These are phyloP conservation scores for Tiliacea aurago DNA, from an alignment of 2,888 invertebrate genomes.

Conservation along the genomic window DNA sequence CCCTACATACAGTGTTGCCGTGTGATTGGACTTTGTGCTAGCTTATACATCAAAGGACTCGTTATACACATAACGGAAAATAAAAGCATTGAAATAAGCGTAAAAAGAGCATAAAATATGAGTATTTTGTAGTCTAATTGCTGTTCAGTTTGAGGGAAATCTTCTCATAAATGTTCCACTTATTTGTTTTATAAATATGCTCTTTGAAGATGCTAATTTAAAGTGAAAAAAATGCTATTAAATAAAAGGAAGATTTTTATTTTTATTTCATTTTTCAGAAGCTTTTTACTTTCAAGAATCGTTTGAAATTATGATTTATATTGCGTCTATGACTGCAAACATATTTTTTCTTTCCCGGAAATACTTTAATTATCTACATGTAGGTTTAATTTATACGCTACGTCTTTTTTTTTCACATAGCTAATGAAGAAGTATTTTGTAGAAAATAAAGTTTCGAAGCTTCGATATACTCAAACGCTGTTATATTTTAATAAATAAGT, in stretches of 20 bases:
- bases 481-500: neutral
- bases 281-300: neutral
- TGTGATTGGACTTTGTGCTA: slow-evolving; percentile 9
- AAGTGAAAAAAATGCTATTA: too few species aligned
- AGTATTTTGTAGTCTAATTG: neutral
- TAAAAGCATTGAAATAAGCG: slow-evolving; percentile 1
- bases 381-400: neutral
- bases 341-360: neutral
- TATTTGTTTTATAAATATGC: slow-evolving; percentile 27
- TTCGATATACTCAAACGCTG: neutral
- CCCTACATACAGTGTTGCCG: neutral
- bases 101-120: neutral
- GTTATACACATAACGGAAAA: neutral
- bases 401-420: neutral
- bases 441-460: neutral
- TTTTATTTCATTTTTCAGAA: neutral
- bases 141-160: slow-evolving; percentile 10
- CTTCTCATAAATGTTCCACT: slow-evolving; percentile 14
- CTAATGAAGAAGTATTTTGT: neutral
- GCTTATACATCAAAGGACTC: slow-evolving; percentile 19
- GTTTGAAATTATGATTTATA: neutral
- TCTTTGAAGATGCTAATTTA: slow-evolving; percentile 9
- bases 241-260: slow-evolving; percentile 17
- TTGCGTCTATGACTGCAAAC: neutral
- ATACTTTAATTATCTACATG: neutral